These are phyloP conservation scores for Listronotus oregonensis DNA, from an alignment of 1,140 invertebrate genomes.

Conservation along the genomic window DNA sequence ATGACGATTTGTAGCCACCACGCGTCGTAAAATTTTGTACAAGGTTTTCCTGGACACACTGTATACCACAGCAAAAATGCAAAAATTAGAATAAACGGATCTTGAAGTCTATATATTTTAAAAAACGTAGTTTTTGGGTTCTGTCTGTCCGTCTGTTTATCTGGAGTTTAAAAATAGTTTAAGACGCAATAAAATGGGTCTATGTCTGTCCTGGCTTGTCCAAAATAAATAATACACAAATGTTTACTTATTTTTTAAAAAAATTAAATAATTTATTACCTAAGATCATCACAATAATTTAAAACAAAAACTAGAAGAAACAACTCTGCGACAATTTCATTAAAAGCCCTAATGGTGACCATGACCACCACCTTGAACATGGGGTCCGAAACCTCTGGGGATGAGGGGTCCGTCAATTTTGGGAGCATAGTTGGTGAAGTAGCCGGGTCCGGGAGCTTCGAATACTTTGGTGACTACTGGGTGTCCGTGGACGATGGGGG, in stretches of 20 bases:
- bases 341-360: constrained; percentile 15
- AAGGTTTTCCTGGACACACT: too few species aligned
- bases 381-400: constrained; percentile 22
- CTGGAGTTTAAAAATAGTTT: too few species aligned
- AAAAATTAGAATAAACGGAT: too few species aligned
- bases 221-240: too few species aligned
- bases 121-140: too few species aligned
- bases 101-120: too few species aligned
- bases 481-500: constrained; percentile 27
- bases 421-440: constrained; percentile 28
- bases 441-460: constrained; percentile 19
- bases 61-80: too few species aligned
- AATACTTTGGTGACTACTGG: constrained; percentile 29
- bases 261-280: constrained; percentile 33
- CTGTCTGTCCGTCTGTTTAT: too few species aligned
- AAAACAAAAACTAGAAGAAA: constrained; percentile 12
- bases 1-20: too few species aligned
- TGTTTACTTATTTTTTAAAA: not conserved
- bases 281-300: constrained; percentile 31
- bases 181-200: too few species aligned
- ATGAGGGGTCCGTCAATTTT: constrained; percentile 25
- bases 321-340: constrained; percentile 15
- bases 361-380: not conserved
- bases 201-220: too few species aligned
- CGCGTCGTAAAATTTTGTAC: too few species aligned